Base-by-base conservation (phyloP, 2,113 vertebrate species). In the Limnothrissa miodon region DNA sequence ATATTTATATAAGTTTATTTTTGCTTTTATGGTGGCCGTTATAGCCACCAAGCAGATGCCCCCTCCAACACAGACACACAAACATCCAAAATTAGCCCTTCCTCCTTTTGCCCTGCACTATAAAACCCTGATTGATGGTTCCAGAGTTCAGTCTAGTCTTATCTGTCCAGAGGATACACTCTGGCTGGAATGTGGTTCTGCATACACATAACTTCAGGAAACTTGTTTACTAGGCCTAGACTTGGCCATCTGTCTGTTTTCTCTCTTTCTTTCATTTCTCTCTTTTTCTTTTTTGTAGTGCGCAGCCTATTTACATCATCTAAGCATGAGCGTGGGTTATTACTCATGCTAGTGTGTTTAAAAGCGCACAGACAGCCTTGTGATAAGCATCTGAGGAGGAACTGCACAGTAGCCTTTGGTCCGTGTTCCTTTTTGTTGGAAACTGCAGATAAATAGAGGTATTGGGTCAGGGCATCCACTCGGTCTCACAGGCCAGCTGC, bases 71-170 rank as follows among this genome's bases (percentile, higher is more conserved):
- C n/a, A n/a, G n/a, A n/a, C n/a, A n/a, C 66, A 36, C 66, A 42
- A 29, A 36, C 66, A 39, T 39, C 66, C 66, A 74, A 74, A 74
- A 74, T 74, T 74, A 74, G 66, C 66, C 25, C 33, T 42, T 42
- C 42, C 42, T 74, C 29, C 33, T 36, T 74, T 74, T 74, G 66
- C 66, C 29, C 29, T 74, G 66, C 17, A 74, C 66, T 74, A 39
- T 74, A 33, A 74, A 74, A 74, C 36, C 66, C 66, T 74, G 66
- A 74, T 74, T 74, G 25, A 74, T 74, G 66, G 66, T 74, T 74
- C 33, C 66, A 74, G 66, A 74, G 66, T 74, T 74, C 66, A 74
- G 66, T 74, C 66, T 33, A 36, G 66, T 74, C 66, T 74, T 33
- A 74, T 74, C 66, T 36, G 29, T 74, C 15, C 10, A 39, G 25